phyloP scores from a whole-genome alignment of 2,888 invertebrate species.

The Pachymerium ferrugineum region DNA sequence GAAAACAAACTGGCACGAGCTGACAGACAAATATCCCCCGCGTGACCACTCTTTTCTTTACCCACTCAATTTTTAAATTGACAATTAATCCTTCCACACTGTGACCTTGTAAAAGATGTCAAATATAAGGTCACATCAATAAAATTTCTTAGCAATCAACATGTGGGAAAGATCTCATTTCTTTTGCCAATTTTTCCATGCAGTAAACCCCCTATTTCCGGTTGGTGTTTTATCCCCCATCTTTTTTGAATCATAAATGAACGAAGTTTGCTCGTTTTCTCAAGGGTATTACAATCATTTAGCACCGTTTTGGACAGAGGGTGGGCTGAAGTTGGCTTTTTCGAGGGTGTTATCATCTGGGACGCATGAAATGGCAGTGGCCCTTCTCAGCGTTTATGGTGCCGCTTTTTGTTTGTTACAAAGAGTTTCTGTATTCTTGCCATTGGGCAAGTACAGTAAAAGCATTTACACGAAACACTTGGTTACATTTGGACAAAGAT shows the following conservation, averaged over 20 bases:
- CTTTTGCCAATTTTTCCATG: not conserved
- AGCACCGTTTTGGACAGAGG: not conserved
- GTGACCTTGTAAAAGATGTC: not conserved
- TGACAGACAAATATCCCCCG: conserved; percentile 6
- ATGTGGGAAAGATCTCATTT: conserved; percentile 9
- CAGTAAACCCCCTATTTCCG: not conserved
- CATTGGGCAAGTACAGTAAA: not conserved
- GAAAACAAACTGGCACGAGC: conserved; percentile 21
- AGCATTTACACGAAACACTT: not conserved
- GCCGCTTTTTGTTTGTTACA: not conserved
- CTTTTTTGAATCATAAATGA: not conserved
- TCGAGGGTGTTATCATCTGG: not conserved
- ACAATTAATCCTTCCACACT: not conserved
- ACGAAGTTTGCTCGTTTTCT: not conserved
- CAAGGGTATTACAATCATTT: not conserved
- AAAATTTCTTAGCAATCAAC: not conserved
- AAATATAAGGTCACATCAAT: not conserved
- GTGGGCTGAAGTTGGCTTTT: not conserved
- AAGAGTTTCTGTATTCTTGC: not conserved
- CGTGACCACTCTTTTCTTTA: not conserved
- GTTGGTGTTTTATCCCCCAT: not conserved
- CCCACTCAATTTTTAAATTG: not conserved
- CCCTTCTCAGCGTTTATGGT: not conserved
- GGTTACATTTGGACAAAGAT: not conserved
- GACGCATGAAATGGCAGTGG: not conserved